Evolutionary conservation across 2,888 invertebrate genomes (phyloP), one percentile per base, ranked within the genome.

Genomic region (Zaprionus lineosus): DNA sequence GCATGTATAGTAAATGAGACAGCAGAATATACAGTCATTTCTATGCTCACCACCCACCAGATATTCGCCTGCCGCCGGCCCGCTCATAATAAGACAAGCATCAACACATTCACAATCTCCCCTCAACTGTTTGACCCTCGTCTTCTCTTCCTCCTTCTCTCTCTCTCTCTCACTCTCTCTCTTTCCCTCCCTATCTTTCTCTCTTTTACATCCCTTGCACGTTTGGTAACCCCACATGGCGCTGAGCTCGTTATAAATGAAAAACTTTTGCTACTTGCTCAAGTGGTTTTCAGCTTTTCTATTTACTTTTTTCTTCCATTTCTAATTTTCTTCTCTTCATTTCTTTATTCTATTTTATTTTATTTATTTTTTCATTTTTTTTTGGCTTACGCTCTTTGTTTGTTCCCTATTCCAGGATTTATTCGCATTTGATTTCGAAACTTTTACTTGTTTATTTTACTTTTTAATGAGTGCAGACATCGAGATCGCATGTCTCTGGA

Each of bases 161-260:
- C n/a, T n/a, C n/a, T n/a, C n/a, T n/a, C n/a, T n/a, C n/a, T n/a
- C n/a, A n/a, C n/a, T n/a, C n/a, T n/a, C n/a, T n/a, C n/a, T n/a
- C n/a, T n/a, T n/a, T n/a, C n/a, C n/a, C n/a, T n/a, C n/a, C n/a
- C n/a, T n/a, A n/a, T n/a, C n/a, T n/a, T n/a, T n/a, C n/a, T n/a
- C n/a, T n/a, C n/a, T n/a, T n/a, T n/a, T n/a, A n/a, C n/a, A n/a
- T n/a, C n/a, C n/a, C n/a, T n/a, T n/a, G n/a, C n/a, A n/a, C n/a
- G n/a, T n/a, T n/a, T n/a, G n/a, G n/a, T n/a, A n/a, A n/a, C n/a
- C n/a, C n/a, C 47, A 41, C 57, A 55, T 46, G 61, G 55, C 68
- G 47, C 75, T 48, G 78, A 71, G 86, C 81, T 81, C 84, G 86
- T 85, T 81, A 81, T 85, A 85, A 81, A 81, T 83, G 86, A 64